Conservation (phyloP, 2,113 vertebrate species). For the Herpailurus yagouaroundi region DNA sequence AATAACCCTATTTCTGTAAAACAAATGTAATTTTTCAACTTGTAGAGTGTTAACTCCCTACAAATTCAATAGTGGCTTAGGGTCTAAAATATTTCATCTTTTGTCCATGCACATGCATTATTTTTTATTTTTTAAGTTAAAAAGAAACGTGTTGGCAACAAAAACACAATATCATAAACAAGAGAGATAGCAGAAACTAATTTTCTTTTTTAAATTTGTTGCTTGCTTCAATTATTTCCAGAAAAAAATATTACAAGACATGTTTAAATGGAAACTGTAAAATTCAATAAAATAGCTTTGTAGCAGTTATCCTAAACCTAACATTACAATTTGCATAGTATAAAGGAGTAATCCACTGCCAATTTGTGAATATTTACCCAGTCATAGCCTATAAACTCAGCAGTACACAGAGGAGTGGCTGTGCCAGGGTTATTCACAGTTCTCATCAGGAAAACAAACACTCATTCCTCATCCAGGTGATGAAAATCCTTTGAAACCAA, state of each 20-base stretch:
- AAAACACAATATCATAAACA: not conserved
- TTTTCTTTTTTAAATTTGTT: constrained; percentile 16
- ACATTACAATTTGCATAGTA: not conserved
- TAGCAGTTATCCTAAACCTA: not conserved
- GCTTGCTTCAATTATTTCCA: not conserved
- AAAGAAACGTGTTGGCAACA: not conserved
- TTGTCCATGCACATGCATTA: not conserved
- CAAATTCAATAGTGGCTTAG: not conserved
- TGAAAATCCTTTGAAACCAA: constrained; percentile 37
- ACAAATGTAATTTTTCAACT: not conserved
- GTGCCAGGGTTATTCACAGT: not conserved
- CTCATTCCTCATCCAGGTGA: not conserved
- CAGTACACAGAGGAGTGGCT: not conserved
- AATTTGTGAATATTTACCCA: not conserved
- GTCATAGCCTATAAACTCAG: not conserved
- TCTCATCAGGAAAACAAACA: constrained; percentile 25
- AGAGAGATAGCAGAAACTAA: not conserved
- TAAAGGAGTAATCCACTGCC: not conserved
- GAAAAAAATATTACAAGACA: not conserved
- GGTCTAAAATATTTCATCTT: not conserved
- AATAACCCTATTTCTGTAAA: not conserved
- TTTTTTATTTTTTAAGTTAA: constrained; percentile 33
- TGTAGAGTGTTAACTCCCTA: not conserved
- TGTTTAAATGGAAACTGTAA: constrained; percentile 16
- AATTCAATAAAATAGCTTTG: not conserved